Evolutionary conservation across 2,113 vertebrate species (phyloP).

Genomic region (Oceanites oceanicus): DNA sequence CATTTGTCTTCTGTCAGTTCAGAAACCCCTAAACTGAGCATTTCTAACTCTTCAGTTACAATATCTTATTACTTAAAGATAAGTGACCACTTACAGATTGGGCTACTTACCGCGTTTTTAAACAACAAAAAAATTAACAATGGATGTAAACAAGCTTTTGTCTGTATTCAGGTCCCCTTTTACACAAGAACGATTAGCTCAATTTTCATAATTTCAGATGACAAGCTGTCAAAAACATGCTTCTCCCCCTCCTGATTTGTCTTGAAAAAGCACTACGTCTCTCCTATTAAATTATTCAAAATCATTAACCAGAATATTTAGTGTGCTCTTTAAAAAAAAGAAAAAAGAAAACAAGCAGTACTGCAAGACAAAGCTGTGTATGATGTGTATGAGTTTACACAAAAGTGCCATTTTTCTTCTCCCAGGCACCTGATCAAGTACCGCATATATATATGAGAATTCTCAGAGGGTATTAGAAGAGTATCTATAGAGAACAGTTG

Average conservation of each 20-base stretch:
- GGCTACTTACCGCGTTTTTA: background rate
- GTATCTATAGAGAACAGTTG: background rate
- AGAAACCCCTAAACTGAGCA: background rate
- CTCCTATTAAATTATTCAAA: background rate
- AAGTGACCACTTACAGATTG: background rate
- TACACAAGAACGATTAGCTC: background rate
- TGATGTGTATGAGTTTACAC: background rate
- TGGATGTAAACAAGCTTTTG: background rate
- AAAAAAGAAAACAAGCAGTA: background rate
- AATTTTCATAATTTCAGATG: constrained; percentile 21
- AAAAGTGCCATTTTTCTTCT: background rate
- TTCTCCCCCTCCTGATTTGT: background rate
- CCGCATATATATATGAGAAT: background rate
- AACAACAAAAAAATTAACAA: background rate
- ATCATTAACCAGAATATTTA: background rate
- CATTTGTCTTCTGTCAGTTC: background rate
- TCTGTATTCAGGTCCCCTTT: background rate
- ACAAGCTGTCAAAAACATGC: background rate
- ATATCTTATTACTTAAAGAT: background rate
- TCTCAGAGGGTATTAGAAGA: background rate
- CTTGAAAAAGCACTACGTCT: background rate
- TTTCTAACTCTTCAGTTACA: background rate
- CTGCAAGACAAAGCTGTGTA: background rate
- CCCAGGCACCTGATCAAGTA: background rate
- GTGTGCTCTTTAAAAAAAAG: accelerated